Percentiles rank a stretch among this genome's conserved stretches.
Evolutionary conservation across 1,140 invertebrate species (phyloP).

Genomic region (Homalodisca vitripennis): DNA sequence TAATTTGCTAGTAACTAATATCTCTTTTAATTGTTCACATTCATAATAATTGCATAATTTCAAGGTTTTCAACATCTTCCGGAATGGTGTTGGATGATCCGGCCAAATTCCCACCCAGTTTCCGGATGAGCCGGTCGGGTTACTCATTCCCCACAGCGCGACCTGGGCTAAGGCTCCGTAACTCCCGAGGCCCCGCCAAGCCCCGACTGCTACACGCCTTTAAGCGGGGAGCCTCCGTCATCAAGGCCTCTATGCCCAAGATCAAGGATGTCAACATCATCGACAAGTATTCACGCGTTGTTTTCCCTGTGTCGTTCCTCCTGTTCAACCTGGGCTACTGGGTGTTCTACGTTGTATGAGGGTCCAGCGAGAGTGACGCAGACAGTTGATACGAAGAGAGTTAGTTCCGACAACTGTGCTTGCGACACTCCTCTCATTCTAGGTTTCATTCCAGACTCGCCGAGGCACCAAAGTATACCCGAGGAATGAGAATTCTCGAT

Average conservation of each 20-base stretch:
- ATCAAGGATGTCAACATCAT: constrained; percentile 97
- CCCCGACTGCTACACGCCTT: constrained; percentile 76
- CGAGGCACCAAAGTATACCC: too few species aligned
- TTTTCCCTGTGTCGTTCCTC: constrained; percentile 93
- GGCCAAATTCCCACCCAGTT: constrained; percentile 73
- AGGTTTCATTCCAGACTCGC: constrained; percentile 9
- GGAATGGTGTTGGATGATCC: constrained; percentile 53
- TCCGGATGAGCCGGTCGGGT: constrained; percentile 65
- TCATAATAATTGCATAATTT: too few species aligned
- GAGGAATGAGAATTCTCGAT: too few species aligned
- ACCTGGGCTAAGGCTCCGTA: constrained; percentile 33
- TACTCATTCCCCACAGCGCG: constrained; percentile 42
- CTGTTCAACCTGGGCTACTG: constrained; percentile 93
- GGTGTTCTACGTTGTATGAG: constrained; percentile 77
- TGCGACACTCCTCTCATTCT: not conserved
- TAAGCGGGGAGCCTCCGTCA: constrained; percentile 70
- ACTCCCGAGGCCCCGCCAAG: constrained; percentile 47
- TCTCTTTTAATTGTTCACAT: too few species aligned
- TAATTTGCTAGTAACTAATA: too few species aligned
- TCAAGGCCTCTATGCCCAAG: constrained; percentile 83
- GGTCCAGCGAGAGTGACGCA: not conserved
- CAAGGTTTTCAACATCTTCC: too few species aligned
- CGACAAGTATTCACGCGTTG: constrained; percentile 91
- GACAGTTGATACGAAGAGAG: constrained; percentile 2
- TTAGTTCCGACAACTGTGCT: not conserved